Conservation (phyloP, 2,797 vertebrate genomes). For the Perodicticus potto region DNA sequence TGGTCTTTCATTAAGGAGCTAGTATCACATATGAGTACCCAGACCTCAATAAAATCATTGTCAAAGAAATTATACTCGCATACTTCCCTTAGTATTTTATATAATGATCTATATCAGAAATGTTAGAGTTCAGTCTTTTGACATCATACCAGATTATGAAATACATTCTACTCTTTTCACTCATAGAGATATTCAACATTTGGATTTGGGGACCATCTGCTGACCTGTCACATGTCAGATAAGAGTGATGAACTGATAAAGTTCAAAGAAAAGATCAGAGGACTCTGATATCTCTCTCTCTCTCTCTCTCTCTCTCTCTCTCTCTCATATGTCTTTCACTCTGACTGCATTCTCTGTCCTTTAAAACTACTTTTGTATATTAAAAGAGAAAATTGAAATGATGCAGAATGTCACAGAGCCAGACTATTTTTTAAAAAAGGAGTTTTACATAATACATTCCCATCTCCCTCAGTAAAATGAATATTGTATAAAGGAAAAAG, state of each 20-base stretch:
- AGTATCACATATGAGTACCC: neutral
- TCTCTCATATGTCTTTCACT: neutral
- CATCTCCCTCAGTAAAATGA: neutral
- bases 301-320: neutral
- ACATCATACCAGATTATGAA: slow-evolving; percentile 28
- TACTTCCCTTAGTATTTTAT: slow-evolving; percentile 25
- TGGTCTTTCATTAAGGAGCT: neutral
- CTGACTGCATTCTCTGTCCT: neutral
- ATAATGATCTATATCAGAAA: neutral
- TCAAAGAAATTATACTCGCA: neutral
- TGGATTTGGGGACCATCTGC: neutral
- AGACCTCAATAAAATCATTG: neutral
- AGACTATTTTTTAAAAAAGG: neutral
- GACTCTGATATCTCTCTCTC: neutral
- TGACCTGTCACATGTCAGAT: neutral
- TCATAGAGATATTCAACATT: neutral
- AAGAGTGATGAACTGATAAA: neutral
- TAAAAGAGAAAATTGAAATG: neutral
- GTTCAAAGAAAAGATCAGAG: neutral
- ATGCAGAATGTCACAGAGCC: neutral
- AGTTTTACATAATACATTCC: neutral
- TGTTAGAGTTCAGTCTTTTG: slow-evolving; percentile 52
- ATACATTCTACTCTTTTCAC: neutral
- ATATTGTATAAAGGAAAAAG: neutral
- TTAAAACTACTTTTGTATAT: neutral